Evolutionary conservation across 1,140 invertebrate genomes (phyloP).

Genomic region (Meloidogyne hapla): DNA sequence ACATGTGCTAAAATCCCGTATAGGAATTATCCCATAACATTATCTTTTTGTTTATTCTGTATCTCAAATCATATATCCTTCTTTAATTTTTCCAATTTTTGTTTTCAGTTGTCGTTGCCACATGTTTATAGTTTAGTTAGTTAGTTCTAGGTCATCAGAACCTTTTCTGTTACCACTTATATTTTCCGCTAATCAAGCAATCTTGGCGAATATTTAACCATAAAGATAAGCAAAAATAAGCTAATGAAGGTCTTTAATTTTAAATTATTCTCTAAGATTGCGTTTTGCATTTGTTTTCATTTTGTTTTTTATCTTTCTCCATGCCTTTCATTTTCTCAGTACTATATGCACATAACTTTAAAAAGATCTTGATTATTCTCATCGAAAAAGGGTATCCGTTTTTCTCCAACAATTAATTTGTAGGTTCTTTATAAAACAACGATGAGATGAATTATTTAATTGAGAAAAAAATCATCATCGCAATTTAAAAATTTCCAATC

Average conservation of each 20-base stretch:
- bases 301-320: neutral
- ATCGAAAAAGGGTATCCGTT: neutral
- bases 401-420: neutral
- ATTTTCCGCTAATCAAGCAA: neutral
- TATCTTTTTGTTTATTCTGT: neutral
- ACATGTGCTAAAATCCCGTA: neutral
- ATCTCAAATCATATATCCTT: neutral
- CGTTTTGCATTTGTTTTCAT: neutral
- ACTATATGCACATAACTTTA: neutral
- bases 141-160: neutral
- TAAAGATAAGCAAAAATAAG: neutral
- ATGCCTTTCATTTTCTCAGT: neutral
- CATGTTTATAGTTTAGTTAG: neutral
- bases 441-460: neutral
- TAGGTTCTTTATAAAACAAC: neutral
- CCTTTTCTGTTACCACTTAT: neutral
- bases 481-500: neutral
- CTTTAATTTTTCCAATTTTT: neutral
- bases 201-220: neutral
- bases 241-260: neutral
- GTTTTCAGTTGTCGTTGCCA: neutral
- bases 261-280: constrained; percentile 2
- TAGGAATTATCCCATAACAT: neutral
- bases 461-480: neutral
- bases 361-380: neutral